Conservation (phyloP, 2,113 vertebrate species). For the Ursus arctos region DNA sequence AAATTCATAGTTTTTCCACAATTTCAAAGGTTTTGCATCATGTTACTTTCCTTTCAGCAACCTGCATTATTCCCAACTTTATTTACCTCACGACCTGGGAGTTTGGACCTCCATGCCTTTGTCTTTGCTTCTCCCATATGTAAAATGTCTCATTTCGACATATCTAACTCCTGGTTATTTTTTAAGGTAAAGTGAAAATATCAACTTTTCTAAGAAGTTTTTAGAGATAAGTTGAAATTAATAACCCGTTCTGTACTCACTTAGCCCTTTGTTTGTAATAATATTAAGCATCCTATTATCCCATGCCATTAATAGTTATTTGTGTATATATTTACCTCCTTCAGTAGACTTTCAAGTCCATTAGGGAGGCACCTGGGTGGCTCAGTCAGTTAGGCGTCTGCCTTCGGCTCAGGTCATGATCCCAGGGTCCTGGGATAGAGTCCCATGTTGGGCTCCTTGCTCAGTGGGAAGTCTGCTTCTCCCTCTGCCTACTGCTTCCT, state of each 20-base stretch:
- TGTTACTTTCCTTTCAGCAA: background rate
- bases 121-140: background rate
- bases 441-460: too few relatives aligned
- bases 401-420: too few relatives aligned
- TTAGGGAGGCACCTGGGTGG: background rate
- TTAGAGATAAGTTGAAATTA: constrained; percentile 35
- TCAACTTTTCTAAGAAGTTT: background rate
- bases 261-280: background rate
- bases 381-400: too few relatives aligned
- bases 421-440: too few relatives aligned
- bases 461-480: background rate
- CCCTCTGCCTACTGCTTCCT: background rate
- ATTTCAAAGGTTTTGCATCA: background rate
- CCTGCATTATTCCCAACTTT: background rate
- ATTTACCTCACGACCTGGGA: background rate
- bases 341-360: background rate
- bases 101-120: background rate
- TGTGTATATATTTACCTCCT: background rate
- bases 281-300: background rate
- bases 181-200: background rate
- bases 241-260: background rate
- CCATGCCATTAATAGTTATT: background rate
- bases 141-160: background rate
- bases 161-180: background rate
- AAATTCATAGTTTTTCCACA: background rate